These are phyloP conservation scores for Ernsta delagoae DNA, from an alignment of 2,888 invertebrate species.

Conservation along the genomic window DNA sequence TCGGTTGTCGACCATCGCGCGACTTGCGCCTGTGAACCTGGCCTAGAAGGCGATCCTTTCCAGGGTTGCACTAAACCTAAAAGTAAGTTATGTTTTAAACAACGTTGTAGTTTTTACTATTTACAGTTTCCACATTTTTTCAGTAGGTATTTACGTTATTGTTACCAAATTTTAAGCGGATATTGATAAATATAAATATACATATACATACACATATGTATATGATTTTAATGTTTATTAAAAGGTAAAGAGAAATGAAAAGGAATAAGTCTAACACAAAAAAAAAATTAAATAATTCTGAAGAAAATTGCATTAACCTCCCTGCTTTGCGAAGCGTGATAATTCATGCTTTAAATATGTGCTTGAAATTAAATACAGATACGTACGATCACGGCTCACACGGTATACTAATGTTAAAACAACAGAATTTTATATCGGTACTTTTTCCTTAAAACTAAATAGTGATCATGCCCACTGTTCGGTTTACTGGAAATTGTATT, in stretches of 20 bases:
- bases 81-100: constrained; percentile 57
- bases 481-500: constrained; percentile 59
- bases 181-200: too few species aligned
- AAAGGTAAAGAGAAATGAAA: constrained; percentile 31
- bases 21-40: constrained; percentile 86
- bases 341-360: constrained; percentile 73
- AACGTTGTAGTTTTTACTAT: constrained; percentile 22
- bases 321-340: constrained; percentile 81
- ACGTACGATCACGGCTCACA: constrained; percentile 72
- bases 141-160: constrained; percentile 20
- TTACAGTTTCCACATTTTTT: constrained; percentile 16
- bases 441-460: constrained; percentile 61
- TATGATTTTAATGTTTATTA: neutral
- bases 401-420: constrained; percentile 70
- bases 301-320: constrained; percentile 68
- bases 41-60: constrained; percentile 87
- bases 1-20: constrained; percentile 87
- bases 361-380: constrained; percentile 61
- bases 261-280: constrained; percentile 24
- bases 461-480: constrained; percentile 77
- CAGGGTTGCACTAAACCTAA: constrained; percentile 76
- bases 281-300: constrained; percentile 9
- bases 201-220: too few species aligned
- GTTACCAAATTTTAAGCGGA: neutral
- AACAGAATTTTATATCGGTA: constrained; percentile 62